Evolutionary conservation across 2,113 vertebrate genomes (phyloP), one percentile per base, ranked within the genome.

Genomic region (Sisor rabdophorus): DNA sequence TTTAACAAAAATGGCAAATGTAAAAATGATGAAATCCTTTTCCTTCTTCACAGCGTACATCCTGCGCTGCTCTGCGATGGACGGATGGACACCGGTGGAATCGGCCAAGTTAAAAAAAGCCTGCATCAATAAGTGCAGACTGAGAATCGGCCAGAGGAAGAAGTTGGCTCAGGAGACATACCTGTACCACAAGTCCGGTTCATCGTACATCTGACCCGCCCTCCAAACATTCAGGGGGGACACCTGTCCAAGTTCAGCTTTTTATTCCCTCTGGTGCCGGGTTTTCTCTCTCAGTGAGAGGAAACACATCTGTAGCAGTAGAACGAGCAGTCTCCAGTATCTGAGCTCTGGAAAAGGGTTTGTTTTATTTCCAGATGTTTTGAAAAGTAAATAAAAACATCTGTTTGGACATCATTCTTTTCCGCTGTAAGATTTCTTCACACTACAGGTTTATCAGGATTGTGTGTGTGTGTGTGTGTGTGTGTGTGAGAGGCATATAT

Each of bases 81-180:
- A 81, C 20, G 84, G 84, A 72, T 85, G 84, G 84, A 84, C 80
- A 1, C 63, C 84, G 0, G 84, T 85, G 59, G 84, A 85, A 47
- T 79, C 82, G 1, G 80, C 84, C 7, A 85, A 85, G 56, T 76
- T 85, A 67, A 85, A 85, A 71, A 85, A 85, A 32, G 84, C 84
- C 19, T 84, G 82, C 32, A 85, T 85, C 70, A 85, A 85, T 64
- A 85, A 85, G 59, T 85, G 84, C 55, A 73, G 82, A 13, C 65
- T 82, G 44, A 78, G 82, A 65, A 84, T 82, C 53, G 77, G 84
- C 22, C 81, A 83, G 71, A 80, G 76, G 68, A 83, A 80, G 72
- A 83, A 83, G 44, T 58, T 77, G 44, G 78, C 81, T 6, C 78
- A 83, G 73, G 78, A 76, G 58, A 53, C 81, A 4, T 83, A 63